Conservation (phyloP, 2,797 vertebrate species). For the Argyrosomus regius region DNA sequence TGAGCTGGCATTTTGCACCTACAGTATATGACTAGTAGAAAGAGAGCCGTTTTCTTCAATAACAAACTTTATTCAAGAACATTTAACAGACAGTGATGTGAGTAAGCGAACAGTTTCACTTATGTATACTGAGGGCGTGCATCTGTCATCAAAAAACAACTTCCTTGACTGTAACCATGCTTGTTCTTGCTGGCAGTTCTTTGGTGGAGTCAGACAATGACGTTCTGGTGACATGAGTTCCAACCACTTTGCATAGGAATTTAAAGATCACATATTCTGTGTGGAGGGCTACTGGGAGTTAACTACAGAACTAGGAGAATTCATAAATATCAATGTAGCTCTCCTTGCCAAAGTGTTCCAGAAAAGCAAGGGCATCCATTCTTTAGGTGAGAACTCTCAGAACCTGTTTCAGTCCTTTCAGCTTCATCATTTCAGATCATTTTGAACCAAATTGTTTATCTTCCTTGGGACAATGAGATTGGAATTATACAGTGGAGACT, state of each 20-base stretch:
- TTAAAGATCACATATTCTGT: background rate
- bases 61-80: too few relatives aligned
- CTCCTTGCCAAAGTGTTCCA: slow-evolving; percentile 85
- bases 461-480: background rate
- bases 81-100: too few relatives aligned
- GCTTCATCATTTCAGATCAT: background rate
- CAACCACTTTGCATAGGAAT: too few relatives aligned
- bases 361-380: slow-evolving; percentile 87
- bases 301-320: slow-evolving; percentile 79
- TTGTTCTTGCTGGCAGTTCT: background rate
- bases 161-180: too few relatives aligned
- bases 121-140: too few relatives aligned
- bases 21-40: too few relatives aligned
- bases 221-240: background rate
- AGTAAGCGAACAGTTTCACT: too few relatives aligned
- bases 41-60: too few relatives aligned
- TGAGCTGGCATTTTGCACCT: too few relatives aligned
- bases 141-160: background rate
- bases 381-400: slow-evolving; percentile 84
- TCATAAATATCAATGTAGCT: slow-evolving; percentile 81
- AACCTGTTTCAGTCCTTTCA: background rate
- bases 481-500: background rate
- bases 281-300: slow-evolving; percentile 90
- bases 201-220: background rate
- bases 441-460: background rate